phyloP scores from a whole-genome alignment of 2,113 vertebrate species.

The Ageneiosus marmoratus region DNA sequence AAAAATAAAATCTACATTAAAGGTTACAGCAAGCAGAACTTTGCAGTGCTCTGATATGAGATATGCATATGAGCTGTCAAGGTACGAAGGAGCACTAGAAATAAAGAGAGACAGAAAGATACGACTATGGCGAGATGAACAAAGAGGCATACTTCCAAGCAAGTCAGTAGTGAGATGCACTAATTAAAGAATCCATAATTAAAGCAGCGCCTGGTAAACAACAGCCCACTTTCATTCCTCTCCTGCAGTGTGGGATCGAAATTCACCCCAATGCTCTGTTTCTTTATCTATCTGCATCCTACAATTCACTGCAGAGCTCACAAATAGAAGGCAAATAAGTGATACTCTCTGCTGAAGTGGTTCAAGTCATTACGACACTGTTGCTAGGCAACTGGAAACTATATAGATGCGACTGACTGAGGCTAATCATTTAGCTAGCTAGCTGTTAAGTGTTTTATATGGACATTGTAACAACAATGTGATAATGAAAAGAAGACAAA shows the following conservation, averaged over 20 bases:
- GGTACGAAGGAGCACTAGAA: constrained; percentile 26
- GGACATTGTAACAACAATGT: not conserved
- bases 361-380: not conserved
- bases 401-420: not conserved
- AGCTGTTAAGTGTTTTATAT: not conserved
- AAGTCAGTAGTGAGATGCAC: constrained; percentile 61
- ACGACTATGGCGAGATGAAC: constrained; percentile 10
- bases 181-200: constrained; percentile 75
- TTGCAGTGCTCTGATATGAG: constrained; percentile 61
- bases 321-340: not conserved
- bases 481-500: not conserved
- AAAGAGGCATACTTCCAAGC: constrained; percentile 57
- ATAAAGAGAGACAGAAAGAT: not conserved
- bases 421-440: constrained; percentile 4
- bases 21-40: constrained; percentile 57
- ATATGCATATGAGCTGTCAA: constrained; percentile 68
- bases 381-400: not conserved
- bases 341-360: not conserved
- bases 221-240: constrained; percentile 55
- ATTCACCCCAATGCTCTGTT: not conserved
- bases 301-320: not conserved
- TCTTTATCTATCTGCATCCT: not conserved
- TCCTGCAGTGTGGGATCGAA: constrained; percentile 8
- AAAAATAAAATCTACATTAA: constrained; percentile 55
- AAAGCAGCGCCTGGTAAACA: constrained; percentile 65